These are phyloP conservation scores for Cylindroiulus punctatus DNA, from an alignment of 2,888 invertebrate species.

Conservation along the genomic window DNA sequence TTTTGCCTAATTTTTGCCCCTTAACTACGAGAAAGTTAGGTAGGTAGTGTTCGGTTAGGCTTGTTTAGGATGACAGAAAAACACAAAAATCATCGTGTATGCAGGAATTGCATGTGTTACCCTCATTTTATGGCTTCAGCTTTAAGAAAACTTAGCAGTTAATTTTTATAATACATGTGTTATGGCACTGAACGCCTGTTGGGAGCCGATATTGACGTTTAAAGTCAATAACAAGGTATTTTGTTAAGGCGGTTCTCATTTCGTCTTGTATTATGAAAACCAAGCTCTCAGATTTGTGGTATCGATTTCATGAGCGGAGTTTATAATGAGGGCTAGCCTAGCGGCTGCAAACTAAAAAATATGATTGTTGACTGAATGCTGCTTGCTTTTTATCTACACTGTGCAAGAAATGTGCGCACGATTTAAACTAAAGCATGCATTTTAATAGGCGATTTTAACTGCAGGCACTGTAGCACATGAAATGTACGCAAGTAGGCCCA, in stretches of 20 bases:
- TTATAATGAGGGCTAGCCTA: slow-evolving; percentile 5
- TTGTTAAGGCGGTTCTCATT: neutral
- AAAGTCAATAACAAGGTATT: neutral
- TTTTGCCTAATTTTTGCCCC: too few species aligned
- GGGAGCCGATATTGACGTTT: neutral
- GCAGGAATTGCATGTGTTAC: neutral
- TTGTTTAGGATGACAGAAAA: too few species aligned
- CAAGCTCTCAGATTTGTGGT: neutral
- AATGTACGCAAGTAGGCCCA: too few species aligned
- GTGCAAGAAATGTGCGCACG: neutral
- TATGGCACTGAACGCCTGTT: neutral
- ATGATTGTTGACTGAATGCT: neutral
- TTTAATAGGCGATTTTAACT: too few species aligned
- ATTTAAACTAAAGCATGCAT: too few species aligned
- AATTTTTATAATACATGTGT: neutral
- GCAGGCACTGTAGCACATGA: too few species aligned
- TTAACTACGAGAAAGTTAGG: too few species aligned
- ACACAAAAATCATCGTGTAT: too few species aligned
- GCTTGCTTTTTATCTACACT: neutral
- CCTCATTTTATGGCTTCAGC: neutral
- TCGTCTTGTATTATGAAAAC: neutral
- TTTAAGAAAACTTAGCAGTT: neutral
- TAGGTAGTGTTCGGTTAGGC: too few species aligned
- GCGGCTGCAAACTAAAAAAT: neutral
- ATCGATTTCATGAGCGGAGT: slow-evolving; percentile 2